Base-by-base conservation (phyloP, 2,113 vertebrate species). In the Pterocles orientalis region DNA sequence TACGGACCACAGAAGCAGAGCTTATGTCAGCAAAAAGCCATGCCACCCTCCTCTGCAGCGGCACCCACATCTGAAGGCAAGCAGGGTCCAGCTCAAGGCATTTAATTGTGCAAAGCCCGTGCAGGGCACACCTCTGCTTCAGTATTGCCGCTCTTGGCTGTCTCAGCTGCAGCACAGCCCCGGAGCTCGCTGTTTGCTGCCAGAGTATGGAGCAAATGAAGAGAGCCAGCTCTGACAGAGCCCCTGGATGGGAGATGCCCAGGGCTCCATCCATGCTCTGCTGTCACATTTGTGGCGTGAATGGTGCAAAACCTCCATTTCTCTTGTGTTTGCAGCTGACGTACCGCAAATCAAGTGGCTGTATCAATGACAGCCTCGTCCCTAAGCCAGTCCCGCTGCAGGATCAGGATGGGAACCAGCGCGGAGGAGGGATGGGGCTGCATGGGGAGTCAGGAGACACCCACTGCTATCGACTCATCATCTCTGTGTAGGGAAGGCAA, bases 371-470 rank as follows among this genome's bases (percentile, higher is more conserved):
- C 28, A 72, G 56, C 56, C 58, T 20, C 1, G 1, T 36, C 89
- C 51, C 56, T 20, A 48, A 71, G 33, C 56, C 76, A 82, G 87
- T 56, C 43, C 18, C 0, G 1, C 66, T 26, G 56, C 34, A 45
- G 75, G 41, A 48, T 5, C 1, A 0, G 36, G 23, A 6, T 0
- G 41, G 23, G 39, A 58, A 23, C 34, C 54, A 3, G 5, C 1
- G 25, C 53, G 20, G n/a, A 25, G 71, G 29, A 86, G 33, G 26
- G 43, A 86, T 8, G 39, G 54, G 53, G 29, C 20, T 3, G 6
- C 3, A 1, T 29, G 9, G 19, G 45, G 9, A 18, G 41, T 66
- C 41, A 48, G 71, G 62, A 71, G 58, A 41, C 29, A 57, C 45
- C 8, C 66, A 10, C 81, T 29, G 12, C 25, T 48, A 34, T 56